Evolutionary conservation across 2,888 invertebrate species (phyloP).

Genomic region (Invenusta paracnida): DNA sequence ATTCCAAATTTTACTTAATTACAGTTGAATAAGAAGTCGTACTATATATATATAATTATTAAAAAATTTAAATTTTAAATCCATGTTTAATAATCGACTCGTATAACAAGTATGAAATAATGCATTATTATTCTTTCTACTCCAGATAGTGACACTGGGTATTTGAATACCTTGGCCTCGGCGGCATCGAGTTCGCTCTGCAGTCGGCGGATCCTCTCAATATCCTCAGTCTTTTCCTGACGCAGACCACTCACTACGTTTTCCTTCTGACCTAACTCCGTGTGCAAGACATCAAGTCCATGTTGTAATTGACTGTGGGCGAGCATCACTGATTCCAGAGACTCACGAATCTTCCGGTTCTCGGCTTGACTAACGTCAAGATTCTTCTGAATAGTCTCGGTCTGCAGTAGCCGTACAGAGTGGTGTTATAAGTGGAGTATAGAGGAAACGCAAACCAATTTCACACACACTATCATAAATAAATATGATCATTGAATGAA

Average conservation of each 20-base stretch:
- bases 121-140: too few species aligned
- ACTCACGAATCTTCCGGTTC: constrained; percentile 53
- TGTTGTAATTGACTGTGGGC: constrained; percentile 55
- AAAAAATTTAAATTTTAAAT: too few species aligned
- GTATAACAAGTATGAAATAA: too few species aligned
- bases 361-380: constrained; percentile 54
- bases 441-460: too few species aligned
- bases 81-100: too few species aligned
- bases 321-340: constrained; percentile 55
- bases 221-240: neutral
- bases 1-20: too few species aligned
- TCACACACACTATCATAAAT: too few species aligned
- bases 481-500: too few species aligned
- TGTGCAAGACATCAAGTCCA: constrained; percentile 53
- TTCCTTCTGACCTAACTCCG: constrained; percentile 54
- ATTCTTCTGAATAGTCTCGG: constrained; percentile 49
- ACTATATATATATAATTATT: too few species aligned
- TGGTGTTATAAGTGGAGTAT: neutral
- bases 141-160: too few species aligned
- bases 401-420: neutral
- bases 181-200: constrained; percentile 19
- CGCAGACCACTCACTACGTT: constrained; percentile 46
- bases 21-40: too few species aligned
- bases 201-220: neutral
- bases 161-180: neutral